Base-by-base conservation (phyloP, 1,140 invertebrate genomes). In the Ephestia elutella region DNA sequence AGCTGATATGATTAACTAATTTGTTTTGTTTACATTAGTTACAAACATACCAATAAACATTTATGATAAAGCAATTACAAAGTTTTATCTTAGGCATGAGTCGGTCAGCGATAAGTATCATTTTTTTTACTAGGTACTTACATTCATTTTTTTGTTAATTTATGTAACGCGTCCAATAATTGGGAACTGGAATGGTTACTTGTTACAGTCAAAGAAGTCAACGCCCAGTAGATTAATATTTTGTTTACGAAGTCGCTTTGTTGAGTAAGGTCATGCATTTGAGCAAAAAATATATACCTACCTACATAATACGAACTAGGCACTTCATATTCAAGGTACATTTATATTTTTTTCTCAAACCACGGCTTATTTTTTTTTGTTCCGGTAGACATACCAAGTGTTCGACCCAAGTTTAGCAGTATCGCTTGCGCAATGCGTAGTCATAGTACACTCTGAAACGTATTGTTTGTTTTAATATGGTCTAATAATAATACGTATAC, bases 401-500 rank as follows among this genome's bases (percentile, higher is more conserved):
- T 15, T 15, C 13, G 15, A 2, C 13, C 13, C 38, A 44, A 15
- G 38, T 15, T 44, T 44, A 44, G 30, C 30, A 32, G n/a, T 44
- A 44, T 44, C 13, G 38, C 38, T 44, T 44, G 38, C 38, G 38
- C 38, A 44, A 15, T 17, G 38, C 13, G 38, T 44, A 44, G 38
- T 15, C n/a, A 13, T 44, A 44, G 38, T 44, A 44, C 15, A 44
- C 38, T 44, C 38, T 44, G 38, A 44, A 44, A 44, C 38, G 38
- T 44, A 44, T 44, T 44, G 38, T 44, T 44, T 44, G 38, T 44
- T 44, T 44, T 44, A 44, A 44, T 44, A 44, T 44, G 38, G 38
- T 44, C 19, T 53, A 53, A 53, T 25, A 53, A 53, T 53, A 53
- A 53, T 25, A 53, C 50, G 21, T 25, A 0, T 53, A 50, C 0